Evolutionary conservation across 2,888 invertebrate genomes (phyloP), one percentile per base, ranked within the genome.

Genomic region (Acronicta leporina): DNA sequence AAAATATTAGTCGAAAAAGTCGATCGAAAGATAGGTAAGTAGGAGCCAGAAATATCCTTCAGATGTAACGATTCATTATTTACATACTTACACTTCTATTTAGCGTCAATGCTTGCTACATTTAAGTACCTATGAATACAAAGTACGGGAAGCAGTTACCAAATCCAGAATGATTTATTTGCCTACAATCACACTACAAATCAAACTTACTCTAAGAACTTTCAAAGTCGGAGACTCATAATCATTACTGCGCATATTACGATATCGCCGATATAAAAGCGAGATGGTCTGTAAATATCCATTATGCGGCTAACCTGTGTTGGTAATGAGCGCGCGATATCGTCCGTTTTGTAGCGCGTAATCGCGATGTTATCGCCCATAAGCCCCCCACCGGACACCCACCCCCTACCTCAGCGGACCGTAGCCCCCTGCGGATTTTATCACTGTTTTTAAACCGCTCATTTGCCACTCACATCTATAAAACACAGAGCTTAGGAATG

Each of bases 311-410:
- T 85, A 84, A 87, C 83, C 82, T 84, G 80, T 80, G 83, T 78
- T 74, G 74, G 85, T 91, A 91, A 91, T 90, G 88, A 91, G 87
- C 76, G 77, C 82, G 82, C 88, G 87, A 84, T 90, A 90, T 89
- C 87, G 83, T 80, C 81, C 92, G 92, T 92, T 94, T 94, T 93
- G 94, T 93, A 90, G 86, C 90, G 87, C 80, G 87, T 94, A 92
- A 93, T 93, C 90, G 90, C 83, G 93, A 92, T 92, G 86, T 66
- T 76, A 76, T 76, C 76, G 63, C 48, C 63, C 57, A 41, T 16
- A 45, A 25, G 33, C 54, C 69, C 74, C 67, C 57, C 62, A 49
- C 66, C 60, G 63, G 66, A 50, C 58, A 68, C 65, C 71, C 70
- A 66, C 68, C 69, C 67, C 74, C 72, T 67, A 65, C 70, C 56